Evolutionary conservation across 2,797 vertebrate species (phyloP).

Genomic region (Gymnodraco acuticeps): DNA sequence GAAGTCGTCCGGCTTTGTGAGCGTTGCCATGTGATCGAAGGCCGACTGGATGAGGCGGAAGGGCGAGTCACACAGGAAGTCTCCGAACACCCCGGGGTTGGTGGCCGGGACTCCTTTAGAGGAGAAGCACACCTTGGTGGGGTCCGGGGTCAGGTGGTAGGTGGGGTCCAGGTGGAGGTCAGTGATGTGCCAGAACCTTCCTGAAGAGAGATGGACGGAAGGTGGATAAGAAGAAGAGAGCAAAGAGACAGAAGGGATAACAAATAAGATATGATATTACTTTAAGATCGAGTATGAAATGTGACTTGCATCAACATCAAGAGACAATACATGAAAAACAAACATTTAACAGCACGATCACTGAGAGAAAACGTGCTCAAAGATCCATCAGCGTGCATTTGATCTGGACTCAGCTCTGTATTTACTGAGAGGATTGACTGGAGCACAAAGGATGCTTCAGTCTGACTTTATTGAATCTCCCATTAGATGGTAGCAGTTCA

Average conservation of each 20-base stretch:
- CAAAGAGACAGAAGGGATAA: background rate
- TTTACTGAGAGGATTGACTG: too few relatives aligned
- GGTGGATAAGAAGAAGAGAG: too few relatives aligned
- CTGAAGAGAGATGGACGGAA: constrained; percentile 65
- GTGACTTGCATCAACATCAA: too few relatives aligned
- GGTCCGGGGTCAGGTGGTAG: constrained; percentile 90
- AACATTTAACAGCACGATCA: too few relatives aligned
- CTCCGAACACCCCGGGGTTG: constrained; percentile 90
- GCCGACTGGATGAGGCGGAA: constrained; percentile 95
- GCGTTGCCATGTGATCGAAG: constrained; percentile 88
- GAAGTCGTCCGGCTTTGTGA: constrained; percentile 87
- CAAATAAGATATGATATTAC: background rate
- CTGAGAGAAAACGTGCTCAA: too few relatives aligned
- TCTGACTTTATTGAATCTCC: too few relatives aligned
- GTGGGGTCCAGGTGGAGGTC: constrained; percentile 96
- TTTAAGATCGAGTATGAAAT: too few relatives aligned
- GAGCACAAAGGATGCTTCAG: too few relatives aligned
- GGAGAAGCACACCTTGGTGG: constrained; percentile 92
- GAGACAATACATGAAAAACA: too few relatives aligned
- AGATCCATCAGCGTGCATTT: too few relatives aligned
- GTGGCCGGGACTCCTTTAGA: constrained; percentile 91
- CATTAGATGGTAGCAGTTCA: too few relatives aligned
- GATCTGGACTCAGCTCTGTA: too few relatives aligned
- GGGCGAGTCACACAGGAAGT: constrained; percentile 94
- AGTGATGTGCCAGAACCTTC: constrained; percentile 95